A percentile compares a stretch with the other conserved stretches of the same genome.
Conservation (phyloP, 92 coral and sea anemone genomes). For the Epizoanthus ramosus region DNA sequence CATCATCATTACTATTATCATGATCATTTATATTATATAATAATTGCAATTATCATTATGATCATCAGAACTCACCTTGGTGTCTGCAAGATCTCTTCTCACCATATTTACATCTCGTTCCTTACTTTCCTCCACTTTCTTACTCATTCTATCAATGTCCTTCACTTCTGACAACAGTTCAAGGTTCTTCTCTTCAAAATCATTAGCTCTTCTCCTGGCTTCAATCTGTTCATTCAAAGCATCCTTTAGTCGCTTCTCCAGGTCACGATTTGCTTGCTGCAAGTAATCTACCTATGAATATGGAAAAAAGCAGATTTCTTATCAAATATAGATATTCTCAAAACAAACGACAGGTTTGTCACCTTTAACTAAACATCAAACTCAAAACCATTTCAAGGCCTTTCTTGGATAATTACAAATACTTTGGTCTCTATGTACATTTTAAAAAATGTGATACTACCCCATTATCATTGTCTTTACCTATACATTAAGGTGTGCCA, state of each 20-base stretch:
- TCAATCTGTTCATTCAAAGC: constrained; percentile 70
- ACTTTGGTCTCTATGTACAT: constrained; percentile 24
- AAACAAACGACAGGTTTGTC: background rate
- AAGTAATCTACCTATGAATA: constrained; percentile 86
- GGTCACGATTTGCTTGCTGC: constrained; percentile 96
- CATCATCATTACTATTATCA: background rate
- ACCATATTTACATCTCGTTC: constrained; percentile 72
- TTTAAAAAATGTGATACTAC: constrained; percentile 30
- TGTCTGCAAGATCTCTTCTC: constrained; percentile 72
- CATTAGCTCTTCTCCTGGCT: constrained; percentile 66
- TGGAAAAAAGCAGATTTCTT: background rate
- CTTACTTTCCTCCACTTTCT: constrained; percentile 79
- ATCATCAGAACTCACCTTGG: constrained; percentile 64
- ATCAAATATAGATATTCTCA: background rate
- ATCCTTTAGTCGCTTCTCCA: constrained; percentile 85
- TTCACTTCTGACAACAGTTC: constrained; percentile 86
- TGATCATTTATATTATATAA: background rate
- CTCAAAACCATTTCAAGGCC: too few relatives aligned
- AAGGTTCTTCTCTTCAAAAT: constrained; percentile 80
- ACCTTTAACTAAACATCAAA: too few relatives aligned
- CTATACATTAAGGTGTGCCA: constrained; percentile 32
- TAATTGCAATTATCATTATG: background rate
- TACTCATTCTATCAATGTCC: constrained; percentile 75
- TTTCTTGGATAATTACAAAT: too few relatives aligned
- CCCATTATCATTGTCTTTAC: constrained; percentile 37